Conservation (phyloP, 2,888 invertebrate genomes). For the Aphidoletes aphidimyza region DNA sequence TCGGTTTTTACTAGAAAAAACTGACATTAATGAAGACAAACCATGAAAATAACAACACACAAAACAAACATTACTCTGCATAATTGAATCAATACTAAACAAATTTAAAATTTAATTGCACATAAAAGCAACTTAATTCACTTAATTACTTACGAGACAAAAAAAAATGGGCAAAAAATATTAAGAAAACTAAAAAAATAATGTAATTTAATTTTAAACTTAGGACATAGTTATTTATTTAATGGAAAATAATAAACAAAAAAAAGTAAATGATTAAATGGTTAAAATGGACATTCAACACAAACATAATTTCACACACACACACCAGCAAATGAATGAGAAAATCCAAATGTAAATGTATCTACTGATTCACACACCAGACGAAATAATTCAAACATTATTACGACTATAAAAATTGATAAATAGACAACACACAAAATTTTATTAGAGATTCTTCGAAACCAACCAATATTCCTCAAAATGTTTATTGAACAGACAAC, state of each 20-base stretch:
- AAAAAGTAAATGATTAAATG: background rate
- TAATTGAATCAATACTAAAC: background rate
- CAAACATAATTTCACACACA: background rate
- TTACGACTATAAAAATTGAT: background rate
- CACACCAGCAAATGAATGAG: background rate
- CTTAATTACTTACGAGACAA: conserved; percentile 39
- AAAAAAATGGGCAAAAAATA: background rate
- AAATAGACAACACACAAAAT: background rate
- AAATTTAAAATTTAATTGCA: conserved; percentile 50
- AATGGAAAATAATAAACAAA: conserved; percentile 8
- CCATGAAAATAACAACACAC: background rate
- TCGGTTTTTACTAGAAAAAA: background rate
- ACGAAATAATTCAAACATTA: background rate
- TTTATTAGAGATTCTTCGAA: conserved; percentile 45
- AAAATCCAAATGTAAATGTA: conserved; percentile 23
- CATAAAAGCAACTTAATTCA: conserved; percentile 50
- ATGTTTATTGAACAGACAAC: background rate
- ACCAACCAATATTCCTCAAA: conserved; percentile 35
- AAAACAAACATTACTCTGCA: background rate
- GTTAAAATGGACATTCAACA: background rate
- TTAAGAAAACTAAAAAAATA: conserved; percentile 18
- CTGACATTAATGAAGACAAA: too few species aligned
- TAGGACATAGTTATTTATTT: conserved; percentile 52
- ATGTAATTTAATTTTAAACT: conserved; percentile 53
- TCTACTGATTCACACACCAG: background rate